Evolutionary conservation across 2,113 vertebrate species (phyloP), one percentile per base, ranked within the genome.

Genomic region (Siniperca chuatsi): DNA sequence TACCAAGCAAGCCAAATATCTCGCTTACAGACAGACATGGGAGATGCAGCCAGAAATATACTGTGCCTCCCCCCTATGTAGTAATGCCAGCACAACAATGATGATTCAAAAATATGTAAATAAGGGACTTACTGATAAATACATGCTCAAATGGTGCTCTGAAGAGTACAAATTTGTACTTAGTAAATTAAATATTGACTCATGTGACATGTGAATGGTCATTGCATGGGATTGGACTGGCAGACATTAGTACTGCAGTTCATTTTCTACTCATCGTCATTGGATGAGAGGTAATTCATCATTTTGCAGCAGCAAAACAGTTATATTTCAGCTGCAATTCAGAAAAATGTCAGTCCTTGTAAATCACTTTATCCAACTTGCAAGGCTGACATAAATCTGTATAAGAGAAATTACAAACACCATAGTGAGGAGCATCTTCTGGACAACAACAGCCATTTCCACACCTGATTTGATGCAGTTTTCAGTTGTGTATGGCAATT

Each of bases 171-270:
- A 78, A 86, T 85, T 81, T 87, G 81, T 87, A 90, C 85, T 90
- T 81, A 85, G 82, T 75, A 82, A 90, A 91, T 91, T 87, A 93
- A 89, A 92, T 91, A 93, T 93, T 92, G 87, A 90, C 84, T 91
- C 76, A 66, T 13, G 78, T 89, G 81, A 70, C 84, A 69, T 88
- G 82, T 66, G 78, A 85, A 87, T 86, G 84, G 80, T 82, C 57
- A 37, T 55, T 16, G 37, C 16, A 8, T 71, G 29, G 25, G 18
- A 58, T 33, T 61, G 68, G 73, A 65, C 10, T 71, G 16, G 62
- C 70, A 29, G n/a, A 40, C 67, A 40, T 1, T 10, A 23, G 62
- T 13, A 35, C 71, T 61, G 61, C 78, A 71, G 37, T 89, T 89
- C 15, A 78, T 93, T 91, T 81, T 85, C 33, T 75, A 52, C 72